These are phyloP conservation scores for Brotula barbata DNA, from an alignment of 2,797 vertebrate species.

Conservation along the genomic window DNA sequence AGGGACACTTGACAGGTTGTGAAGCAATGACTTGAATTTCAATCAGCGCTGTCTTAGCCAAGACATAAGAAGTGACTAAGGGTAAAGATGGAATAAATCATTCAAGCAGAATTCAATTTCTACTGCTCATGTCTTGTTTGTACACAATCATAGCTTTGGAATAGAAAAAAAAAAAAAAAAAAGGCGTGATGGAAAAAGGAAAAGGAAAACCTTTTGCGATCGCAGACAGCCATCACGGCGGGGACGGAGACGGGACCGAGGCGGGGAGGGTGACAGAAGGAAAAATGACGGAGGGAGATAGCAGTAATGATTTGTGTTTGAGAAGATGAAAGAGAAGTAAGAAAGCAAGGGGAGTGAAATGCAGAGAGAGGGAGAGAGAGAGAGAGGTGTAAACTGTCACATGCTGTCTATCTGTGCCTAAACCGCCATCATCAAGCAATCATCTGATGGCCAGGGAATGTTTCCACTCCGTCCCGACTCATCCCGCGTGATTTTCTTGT, in stretches of 20 bases:
- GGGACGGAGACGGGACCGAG: slow-evolving; percentile 19
- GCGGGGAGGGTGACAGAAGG: slow-evolving; percentile 19
- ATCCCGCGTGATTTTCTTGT: slow-evolving; percentile 5
- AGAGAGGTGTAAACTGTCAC: slow-evolving; percentile 2
- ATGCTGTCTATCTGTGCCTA: slow-evolving; percentile 6
- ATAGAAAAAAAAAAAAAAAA: slow-evolving; percentile 3
- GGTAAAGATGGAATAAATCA: slow-evolving; percentile 44
- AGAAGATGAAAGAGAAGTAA: slow-evolving; percentile 45
- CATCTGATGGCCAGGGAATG: slow-evolving; percentile 8
- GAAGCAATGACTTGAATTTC: slow-evolving; percentile 58
- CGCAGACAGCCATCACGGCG: background rate
- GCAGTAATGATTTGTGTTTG: slow-evolving; percentile 42
- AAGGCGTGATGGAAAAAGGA: slow-evolving; percentile 12
- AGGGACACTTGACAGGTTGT: slow-evolving; percentile 62
- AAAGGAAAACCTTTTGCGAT: background rate
- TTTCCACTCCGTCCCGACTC: slow-evolving; percentile 7
- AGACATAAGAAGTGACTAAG: slow-evolving; percentile 25
- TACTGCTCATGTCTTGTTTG: slow-evolving; percentile 27
- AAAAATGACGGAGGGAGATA: slow-evolving; percentile 37
- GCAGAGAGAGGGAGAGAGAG: slow-evolving; percentile 7
- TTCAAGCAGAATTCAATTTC: slow-evolving; percentile 52
- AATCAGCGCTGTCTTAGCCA: slow-evolving; percentile 59
- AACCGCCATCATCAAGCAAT: slow-evolving; percentile 26
- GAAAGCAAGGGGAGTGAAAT: slow-evolving; percentile 15
- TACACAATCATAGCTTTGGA: slow-evolving; percentile 46